Base-by-base conservation (phyloP, 2,888 invertebrate species). In the Biston stratarius region DNA sequence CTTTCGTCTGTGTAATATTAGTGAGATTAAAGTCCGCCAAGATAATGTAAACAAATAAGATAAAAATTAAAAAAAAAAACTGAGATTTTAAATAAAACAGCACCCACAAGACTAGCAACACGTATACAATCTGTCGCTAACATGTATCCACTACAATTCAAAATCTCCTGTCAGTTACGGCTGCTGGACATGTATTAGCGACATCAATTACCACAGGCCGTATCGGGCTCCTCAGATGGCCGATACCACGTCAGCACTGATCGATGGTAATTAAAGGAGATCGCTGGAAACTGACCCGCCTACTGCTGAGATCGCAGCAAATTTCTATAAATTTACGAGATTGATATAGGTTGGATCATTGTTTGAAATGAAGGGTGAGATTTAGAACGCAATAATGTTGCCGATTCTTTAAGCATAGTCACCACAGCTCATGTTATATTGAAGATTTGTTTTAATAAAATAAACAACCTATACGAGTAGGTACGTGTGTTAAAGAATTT, bases 201-300 rank as follows among this genome's bases (percentile, higher is more conserved):
- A 84, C 86, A 82, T 82, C 80, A 81, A 82, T 82, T 82, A 82
- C 77, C 64, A 74, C 73, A 72, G 72, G 72, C 79, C 81, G 81
- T 78, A 75, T 77, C 69, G 80, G 74, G 77, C 72, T 70, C 69
- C 73, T 65, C 65, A 73, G 79, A 82, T 78, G 69, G 75, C 71
- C 80, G 87, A 86, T 86, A 84, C 79, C 75, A 76, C 69, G 75
- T 74, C 80, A 68, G 80, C 76, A 12, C 67, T 85, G 89, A 90
- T 89, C 81, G 88, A 86, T 87, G 80, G 79, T 89, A 88, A 89
- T 88, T 87, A 88, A 86, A 84, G 77, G 80, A 77, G 81, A 80
- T 77, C 78, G 74, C 62, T 71, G 69, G 71, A 71, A 70, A 70
- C 57, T 71, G 67, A 73, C 69, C 73, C 61, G 52, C 75, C 67